Base-by-base conservation (phyloP, 2,113 vertebrate genomes). In the Ammodramus savannarum region DNA sequence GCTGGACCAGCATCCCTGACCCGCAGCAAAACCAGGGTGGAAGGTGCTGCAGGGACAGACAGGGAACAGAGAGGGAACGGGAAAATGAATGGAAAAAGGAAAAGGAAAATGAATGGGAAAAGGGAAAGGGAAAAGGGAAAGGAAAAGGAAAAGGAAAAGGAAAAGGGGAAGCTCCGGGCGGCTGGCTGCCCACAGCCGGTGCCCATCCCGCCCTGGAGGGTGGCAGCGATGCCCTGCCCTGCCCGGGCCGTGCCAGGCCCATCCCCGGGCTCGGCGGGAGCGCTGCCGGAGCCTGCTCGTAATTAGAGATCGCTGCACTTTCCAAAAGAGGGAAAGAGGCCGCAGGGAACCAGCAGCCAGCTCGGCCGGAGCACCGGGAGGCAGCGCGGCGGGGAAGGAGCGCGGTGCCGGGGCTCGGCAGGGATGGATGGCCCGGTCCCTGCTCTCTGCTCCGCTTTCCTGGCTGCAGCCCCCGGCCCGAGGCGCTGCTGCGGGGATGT, bases 401-500 rank as follows among this genome's bases (percentile, higher is more conserved):
- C 39, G 36, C 5, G 14, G 4, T 25, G 13, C 18, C 4, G 7
- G 71, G 14, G 7, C 93, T 14, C 38, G 1, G 77, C 29, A 2
- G 89, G 80, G 81, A 16, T 0, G n/a, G 67, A 14, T 0, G n/a
- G 67, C 78, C 2, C 26, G 23, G 7, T 11, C 48, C 1, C 0
- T 8, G 54, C 80, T 15, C 46, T 1, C 0, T 31, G 52, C 80
- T 16, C 85, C 7, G 13, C 4, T 52, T 12, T 22, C 46, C 12
- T 1, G 32, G 1, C 4, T 26, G 63, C 1, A 19, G 81, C 73
- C 46, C 73, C 46, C 77, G 32, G 44, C 55, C 31, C 0, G 46
- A 31, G 55, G 23, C 1, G 0, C 25, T 3, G 26, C 59, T 10
- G 54, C 51, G 4, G 46, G 0, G 1, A 6, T 3, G 17, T 4